phyloP scores from a whole-genome alignment of 2,797 vertebrate genomes.

The Myripristis murdjan region DNA sequence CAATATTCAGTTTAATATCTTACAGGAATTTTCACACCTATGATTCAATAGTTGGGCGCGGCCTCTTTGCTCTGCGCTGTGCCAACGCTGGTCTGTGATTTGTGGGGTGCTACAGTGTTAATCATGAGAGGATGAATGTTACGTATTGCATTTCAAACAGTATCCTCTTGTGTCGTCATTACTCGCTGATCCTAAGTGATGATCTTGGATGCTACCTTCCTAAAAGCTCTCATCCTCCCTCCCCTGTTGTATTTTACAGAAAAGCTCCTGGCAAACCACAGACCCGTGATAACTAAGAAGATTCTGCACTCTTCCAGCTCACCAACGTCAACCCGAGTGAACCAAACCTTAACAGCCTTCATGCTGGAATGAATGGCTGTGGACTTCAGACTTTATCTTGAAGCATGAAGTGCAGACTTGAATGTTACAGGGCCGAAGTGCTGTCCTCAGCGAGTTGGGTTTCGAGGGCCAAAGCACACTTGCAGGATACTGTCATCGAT shows the following conservation, averaged over 20 bases:
- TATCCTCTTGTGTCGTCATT: conserved; percentile 4
- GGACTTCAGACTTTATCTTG: neutral
- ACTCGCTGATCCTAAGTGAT: neutral
- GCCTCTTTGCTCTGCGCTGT: neutral
- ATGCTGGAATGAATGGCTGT: neutral
- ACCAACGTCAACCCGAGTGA: neutral
- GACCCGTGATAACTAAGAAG: neutral
- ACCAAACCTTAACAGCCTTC: neutral
- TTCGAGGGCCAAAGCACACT: too few species aligned
- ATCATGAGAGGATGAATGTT: neutral
- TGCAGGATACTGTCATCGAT: too few species aligned
- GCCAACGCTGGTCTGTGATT: conserved; percentile 8
- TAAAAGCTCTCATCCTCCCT: conserved; percentile 1
- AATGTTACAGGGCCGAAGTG: neutral
- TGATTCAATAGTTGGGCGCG: neutral
- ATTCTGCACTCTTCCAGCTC: conserved; percentile 5
- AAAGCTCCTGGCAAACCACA: conserved; percentile 7
- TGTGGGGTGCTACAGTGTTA: neutral
- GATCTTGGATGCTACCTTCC: conserved; percentile 15
- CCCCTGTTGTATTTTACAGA: neutral
- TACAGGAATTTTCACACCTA: conserved; percentile 2
- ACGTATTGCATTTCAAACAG: conserved; percentile 6
- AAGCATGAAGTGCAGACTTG: neutral
- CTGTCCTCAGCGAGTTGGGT: too few species aligned
- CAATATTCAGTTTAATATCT: neutral